Conservation (phyloP, 2,113 vertebrate species). For the Chascanopsetta lugubris region DNA sequence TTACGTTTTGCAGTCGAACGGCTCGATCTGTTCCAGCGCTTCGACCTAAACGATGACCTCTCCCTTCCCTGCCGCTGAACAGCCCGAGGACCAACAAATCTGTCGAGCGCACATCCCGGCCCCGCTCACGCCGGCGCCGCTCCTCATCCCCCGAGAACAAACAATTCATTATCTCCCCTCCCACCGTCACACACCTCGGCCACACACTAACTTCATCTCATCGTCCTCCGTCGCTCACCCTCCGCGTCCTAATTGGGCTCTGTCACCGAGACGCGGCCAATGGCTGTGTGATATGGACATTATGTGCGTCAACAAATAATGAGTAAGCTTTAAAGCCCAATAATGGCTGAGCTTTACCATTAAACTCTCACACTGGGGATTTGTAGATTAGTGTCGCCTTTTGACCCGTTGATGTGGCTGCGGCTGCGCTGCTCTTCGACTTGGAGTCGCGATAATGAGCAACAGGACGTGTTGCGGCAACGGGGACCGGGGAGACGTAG, state of each 20-base stretch:
- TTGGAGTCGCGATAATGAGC: constrained; percentile 63
- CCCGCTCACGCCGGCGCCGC: no score
- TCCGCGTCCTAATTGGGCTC: constrained; percentile 24
- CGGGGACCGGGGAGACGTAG: constrained; percentile 38
- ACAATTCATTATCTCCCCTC: constrained; percentile 54
- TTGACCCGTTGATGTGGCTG: constrained; percentile 55
- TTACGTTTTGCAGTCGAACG: constrained; percentile 31
- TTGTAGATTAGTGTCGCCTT: constrained; percentile 69
- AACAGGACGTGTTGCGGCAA: constrained; percentile 55
- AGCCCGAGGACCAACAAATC: constrained; percentile 51
- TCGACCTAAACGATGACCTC: constrained; percentile 44
- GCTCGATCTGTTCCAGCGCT: constrained; percentile 36
- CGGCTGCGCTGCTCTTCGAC: constrained; percentile 37
- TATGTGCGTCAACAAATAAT: constrained; percentile 56
- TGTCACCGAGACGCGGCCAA: constrained; percentile 54
- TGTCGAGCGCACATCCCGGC: constrained; percentile 12
- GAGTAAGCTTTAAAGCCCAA: constrained; percentile 68
- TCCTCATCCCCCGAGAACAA: constrained; percentile 25
- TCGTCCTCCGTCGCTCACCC: constrained; percentile 37
- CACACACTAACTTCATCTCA: constrained; percentile 35
- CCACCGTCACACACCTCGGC: constrained; percentile 21
- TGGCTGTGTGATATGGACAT: constrained; percentile 69
- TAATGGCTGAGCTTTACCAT: constrained; percentile 77
- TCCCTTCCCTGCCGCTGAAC: constrained; percentile 53
- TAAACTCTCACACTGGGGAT: constrained; percentile 64